These are phyloP conservation scores for Furnarius figulus DNA, from an alignment of 2,113 vertebrate species.

Conservation along the genomic window DNA sequence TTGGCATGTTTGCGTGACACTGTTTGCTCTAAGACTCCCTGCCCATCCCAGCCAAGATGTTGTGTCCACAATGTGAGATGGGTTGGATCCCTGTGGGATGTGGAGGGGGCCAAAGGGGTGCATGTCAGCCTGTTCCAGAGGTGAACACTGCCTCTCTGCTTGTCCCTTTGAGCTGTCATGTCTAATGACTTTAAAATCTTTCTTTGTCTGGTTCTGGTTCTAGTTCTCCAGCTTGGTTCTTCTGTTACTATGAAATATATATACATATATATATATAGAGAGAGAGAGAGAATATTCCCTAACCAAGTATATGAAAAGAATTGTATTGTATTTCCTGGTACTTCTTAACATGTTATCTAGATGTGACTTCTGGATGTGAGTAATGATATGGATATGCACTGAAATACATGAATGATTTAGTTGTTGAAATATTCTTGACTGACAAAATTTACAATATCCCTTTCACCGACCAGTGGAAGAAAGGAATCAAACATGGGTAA, in stretches of 20 bases:
- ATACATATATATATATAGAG: too few relatives aligned
- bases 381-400: background rate
- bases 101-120: accelerated
- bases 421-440: background rate
- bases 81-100: accelerated
- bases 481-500: background rate
- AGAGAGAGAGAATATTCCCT: background rate
- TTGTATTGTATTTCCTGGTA: background rate
- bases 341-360: background rate
- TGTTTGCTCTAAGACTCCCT: background rate
- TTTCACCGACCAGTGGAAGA: background rate
- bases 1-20: accelerated
- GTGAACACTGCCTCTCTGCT: background rate
- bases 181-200: background rate
- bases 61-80: accelerated
- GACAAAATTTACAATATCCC: background rate
- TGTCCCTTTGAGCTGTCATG: background rate
- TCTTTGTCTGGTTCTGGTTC: background rate
- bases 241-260: background rate
- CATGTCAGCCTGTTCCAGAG: background rate
- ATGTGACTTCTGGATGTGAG: background rate
- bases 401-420: background rate
- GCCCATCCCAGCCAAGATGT: accelerated
- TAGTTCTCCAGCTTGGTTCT: background rate
- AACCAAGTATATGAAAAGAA: background rate